Evolutionary conservation across 2,113 vertebrate genomes (phyloP), one percentile per base, ranked within the genome.

Genomic region (Lethenteron camtschaticum): DNA sequence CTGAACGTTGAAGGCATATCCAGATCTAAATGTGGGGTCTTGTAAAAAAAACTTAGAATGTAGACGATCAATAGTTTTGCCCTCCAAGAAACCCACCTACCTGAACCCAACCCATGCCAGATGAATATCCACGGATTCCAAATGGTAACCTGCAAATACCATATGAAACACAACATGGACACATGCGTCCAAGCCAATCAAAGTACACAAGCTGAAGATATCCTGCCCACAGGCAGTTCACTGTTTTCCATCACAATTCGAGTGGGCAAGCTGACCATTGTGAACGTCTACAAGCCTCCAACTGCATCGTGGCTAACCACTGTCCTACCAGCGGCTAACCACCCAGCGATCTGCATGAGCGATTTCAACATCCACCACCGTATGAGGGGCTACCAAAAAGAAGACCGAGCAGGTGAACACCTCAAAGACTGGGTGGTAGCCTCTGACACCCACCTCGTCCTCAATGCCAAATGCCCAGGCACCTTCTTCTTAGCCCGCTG

Each of bases 231-330:
- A 68, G 14, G 55, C 66, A 16, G 68, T 55, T 68, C 68, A 18
- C 68, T 11, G 66, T 68, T 68, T 6, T 68, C 66, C 66, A 68
- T 13, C 12, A 11, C 66, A 68, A 16, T 68, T 55, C 24, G n/a
- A 68, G 68, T 68, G 14, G 12, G n/a, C 68, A 68, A 68, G 68
- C 68, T 68, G 68, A 68, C n/a, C 5, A 55, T 68, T 14, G n/a
- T 4, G 4, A 68, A 9, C 14, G 68, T 68, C 14, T 68, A 18
- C 6, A 68, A 68, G 8, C n/a, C n/a, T 4, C 14, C 68, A 68
- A 68, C 10, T 12, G 11, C 24, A 10, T 16, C 63, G 16, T 12
- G 9, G 24, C 63, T 11, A 68, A 68, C 68, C 68, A 68, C 13
- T 6, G 12, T 24, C 13, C 5, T 11, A 18, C 3, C 68, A 68